Evolutionary conservation across 2,113 vertebrate species (phyloP).

Genomic region (Enhydra lutris): DNA sequence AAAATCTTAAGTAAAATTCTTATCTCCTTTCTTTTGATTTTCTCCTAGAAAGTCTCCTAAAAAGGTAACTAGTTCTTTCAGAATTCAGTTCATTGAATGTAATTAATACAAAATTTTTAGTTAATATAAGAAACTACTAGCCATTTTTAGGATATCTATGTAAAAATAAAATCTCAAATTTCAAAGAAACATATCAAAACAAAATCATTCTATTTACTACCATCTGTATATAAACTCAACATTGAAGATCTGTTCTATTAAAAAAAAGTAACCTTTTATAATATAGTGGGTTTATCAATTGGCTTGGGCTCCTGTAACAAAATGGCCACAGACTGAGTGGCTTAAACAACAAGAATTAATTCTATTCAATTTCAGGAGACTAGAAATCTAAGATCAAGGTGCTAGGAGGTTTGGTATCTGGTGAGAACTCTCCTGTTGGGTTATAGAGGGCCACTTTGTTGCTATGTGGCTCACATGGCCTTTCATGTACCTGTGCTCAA

Average conservation of each 20-base stretch:
- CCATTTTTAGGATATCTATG: not conserved
- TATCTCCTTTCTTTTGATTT: not conserved
- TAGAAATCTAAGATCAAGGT: not conserved
- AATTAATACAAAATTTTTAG: not conserved
- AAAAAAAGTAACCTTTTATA: not conserved
- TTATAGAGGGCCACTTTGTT: not conserved
- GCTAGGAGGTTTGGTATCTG: not conserved
- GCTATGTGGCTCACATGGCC: not conserved
- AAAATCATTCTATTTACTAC: not conserved
- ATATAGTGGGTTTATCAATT: not conserved
- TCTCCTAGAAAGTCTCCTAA: not conserved
- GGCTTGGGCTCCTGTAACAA: not conserved
- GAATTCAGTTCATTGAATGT: not conserved
- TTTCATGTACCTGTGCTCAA: not conserved
- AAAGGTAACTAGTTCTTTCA: not conserved
- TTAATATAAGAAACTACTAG: not conserved
- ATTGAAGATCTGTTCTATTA: not conserved
- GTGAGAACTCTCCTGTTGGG: not conserved
- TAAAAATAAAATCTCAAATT: constrained; percentile 41
- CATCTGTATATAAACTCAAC: not conserved
- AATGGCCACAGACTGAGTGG: not conserved
- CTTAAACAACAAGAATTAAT: not conserved
- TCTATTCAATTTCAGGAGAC: not conserved
- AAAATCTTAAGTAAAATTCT: not conserved
- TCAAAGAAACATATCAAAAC: constrained; percentile 12